Evolutionary conservation across 1,140 invertebrate species (phyloP).

Genomic region (Zaprionus kolodkinae): DNA sequence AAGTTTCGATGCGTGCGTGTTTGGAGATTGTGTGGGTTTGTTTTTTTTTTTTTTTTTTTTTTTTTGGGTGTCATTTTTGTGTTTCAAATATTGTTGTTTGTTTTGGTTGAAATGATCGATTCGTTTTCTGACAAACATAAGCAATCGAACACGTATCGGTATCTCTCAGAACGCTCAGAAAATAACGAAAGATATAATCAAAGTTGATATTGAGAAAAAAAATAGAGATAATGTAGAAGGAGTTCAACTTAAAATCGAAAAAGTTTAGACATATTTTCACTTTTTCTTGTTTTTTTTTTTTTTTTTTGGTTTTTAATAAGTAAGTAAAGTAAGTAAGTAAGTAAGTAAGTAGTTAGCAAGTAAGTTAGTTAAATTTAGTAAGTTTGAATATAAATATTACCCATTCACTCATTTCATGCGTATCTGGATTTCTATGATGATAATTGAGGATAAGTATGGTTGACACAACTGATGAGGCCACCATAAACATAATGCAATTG

Average conservation of each 20-base stretch:
- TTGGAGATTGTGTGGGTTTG: slow-evolving; percentile 15
- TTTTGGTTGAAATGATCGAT: slow-evolving; percentile 31
- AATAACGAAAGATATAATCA: background rate
- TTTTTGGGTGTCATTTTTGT: slow-evolving; percentile 9
- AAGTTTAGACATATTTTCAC: background rate
- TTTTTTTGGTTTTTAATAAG: slow-evolving; percentile 8
- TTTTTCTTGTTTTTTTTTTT: slow-evolving; percentile 6
- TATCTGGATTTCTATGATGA: slow-evolving; percentile 98
- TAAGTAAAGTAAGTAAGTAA: slow-evolving; percentile 54
- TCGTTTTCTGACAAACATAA: slow-evolving; percentile 36
- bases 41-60: background rate
- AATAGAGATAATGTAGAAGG: slow-evolving; percentile 6
- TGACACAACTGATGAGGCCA: slow-evolving; percentile 98
- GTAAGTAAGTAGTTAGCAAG: slow-evolving; percentile 65
- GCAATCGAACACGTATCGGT: slow-evolving; percentile 47
- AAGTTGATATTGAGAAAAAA: slow-evolving; percentile 8
- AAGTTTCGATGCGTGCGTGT: slow-evolving; percentile 6
- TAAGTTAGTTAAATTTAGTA: slow-evolving; percentile 59
- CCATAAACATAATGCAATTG: slow-evolving; percentile 99
- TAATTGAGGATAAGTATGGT: slow-evolving; percentile 99
- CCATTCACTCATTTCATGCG: slow-evolving; percentile 99
- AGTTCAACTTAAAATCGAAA: slow-evolving; percentile 6
- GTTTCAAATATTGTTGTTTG: slow-evolving; percentile 18
- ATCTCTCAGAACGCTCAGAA: slow-evolving; percentile 42
- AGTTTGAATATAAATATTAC: slow-evolving; percentile 87